Evolutionary conservation across 2,797 vertebrate species (phyloP), one percentile per base, ranked within the genome.

Genomic region (Brachyrhaphis roseni): DNA sequence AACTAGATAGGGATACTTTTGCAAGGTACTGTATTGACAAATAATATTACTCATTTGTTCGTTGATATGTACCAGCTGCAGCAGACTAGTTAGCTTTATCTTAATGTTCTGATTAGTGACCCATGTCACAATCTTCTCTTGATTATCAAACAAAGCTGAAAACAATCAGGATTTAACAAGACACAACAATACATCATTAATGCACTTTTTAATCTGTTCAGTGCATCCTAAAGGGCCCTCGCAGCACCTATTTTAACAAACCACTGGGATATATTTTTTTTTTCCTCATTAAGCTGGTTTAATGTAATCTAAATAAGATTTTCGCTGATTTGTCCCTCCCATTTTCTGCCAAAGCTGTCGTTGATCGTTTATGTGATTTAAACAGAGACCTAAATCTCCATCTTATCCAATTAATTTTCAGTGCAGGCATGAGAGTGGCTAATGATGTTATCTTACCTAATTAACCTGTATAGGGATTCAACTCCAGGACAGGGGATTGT

Each of bases 361-460:
- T 90, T 91, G 94, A 94, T 95, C 92, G 82, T 95, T 95, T 93
- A 90, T 91, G 87, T 92, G 95, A 96, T 96, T 71, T 96, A 95
- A 95, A 95, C 95, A 94, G 93, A 95, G 94, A 94, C 94, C 89
- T 92, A 93, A 95, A 95, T 94, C 91, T 93, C 90, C 91, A 92
- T 94, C 87, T 94, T 94, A 94, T 95, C 95, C 96, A 95, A 96
- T 96, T 96, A 96, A 96, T 96, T 96, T 90, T 93, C 89, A 34
- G 90, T 93, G 90, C 93, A 93, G 94, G 93, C 94, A 94, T 93
- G 93, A 96, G 94, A 95, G 94, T 94, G 94, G 93, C 94, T 96
- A 96, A 96, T 96, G 95, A 96, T 96, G 96, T 96, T 96, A 96
- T 96, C 95, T 96, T 96, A 96, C 95, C 96, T 96, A 96, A 96